Evolutionary conservation across 1,140 invertebrate genomes (phyloP).

Genomic region (Parasteatoda tepidariorum): DNA sequence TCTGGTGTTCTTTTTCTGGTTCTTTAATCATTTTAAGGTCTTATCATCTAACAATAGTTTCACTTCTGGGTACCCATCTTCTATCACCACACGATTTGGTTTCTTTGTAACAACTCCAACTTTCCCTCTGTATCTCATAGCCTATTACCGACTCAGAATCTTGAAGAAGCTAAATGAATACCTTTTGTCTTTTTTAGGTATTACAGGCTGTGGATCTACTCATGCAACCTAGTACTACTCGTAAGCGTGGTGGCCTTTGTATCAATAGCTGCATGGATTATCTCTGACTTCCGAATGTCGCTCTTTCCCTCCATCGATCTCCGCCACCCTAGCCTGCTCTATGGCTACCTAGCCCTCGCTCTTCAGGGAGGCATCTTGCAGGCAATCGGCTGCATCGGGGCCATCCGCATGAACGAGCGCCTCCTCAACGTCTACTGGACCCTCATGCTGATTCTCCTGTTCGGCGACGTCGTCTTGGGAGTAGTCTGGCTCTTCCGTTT

Average conservation of each 20-base stretch:
- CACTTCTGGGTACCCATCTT: no score
- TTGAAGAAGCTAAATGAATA: no score
- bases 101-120: no score
- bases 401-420: constrained; percentile 80
- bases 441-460: constrained; percentile 80
- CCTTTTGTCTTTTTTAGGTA: constrained; percentile 71
- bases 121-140: no score
- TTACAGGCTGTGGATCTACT: constrained; percentile 93
- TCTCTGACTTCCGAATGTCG: constrained; percentile 73
- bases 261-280: constrained; percentile 78
- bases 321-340: constrained; percentile 84
- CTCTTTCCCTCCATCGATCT: constrained; percentile 75
- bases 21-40: no score
- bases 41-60: no score
- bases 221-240: constrained; percentile 87
- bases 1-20: no score
- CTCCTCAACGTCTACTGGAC: constrained; percentile 87
- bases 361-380: constrained; percentile 76
- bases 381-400: constrained; percentile 83
- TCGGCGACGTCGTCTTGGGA: constrained; percentile 85
- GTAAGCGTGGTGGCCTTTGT: constrained; percentile 84
- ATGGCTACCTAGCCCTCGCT: constrained; percentile 83
- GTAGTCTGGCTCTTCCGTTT: constrained; percentile 89
- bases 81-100: no score
- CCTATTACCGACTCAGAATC: no score